These are phyloP conservation scores for Orchestes rusci DNA, from an alignment of 2,888 invertebrate species.

Conservation along the genomic window DNA sequence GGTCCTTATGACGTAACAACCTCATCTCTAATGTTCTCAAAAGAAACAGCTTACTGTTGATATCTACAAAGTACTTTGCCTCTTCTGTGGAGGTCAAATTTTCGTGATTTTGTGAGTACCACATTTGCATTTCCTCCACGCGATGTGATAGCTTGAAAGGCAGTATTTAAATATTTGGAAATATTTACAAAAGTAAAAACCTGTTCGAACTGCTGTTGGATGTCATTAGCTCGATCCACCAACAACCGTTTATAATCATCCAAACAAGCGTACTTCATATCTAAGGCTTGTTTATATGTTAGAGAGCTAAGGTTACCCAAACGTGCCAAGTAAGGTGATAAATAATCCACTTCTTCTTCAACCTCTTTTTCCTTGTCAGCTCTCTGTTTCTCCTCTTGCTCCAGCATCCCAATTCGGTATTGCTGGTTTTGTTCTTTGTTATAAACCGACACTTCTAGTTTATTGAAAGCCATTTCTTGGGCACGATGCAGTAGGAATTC, in stretches of 20 bases:
- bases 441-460: conserved; percentile 48
- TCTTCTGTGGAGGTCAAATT: conserved; percentile 54
- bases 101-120: conserved; percentile 54
- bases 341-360: conserved; percentile 55
- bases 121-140: conserved; percentile 50
- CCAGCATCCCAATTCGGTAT: conserved; percentile 45
- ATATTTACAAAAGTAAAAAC: conserved; percentile 31
- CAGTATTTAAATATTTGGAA: neutral
- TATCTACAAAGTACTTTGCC: conserved; percentile 48
- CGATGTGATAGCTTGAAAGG: conserved; percentile 45
- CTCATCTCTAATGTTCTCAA: conserved; percentile 56
- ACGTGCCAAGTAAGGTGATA: conserved; percentile 57
- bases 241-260: conserved; percentile 59
- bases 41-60: conserved; percentile 46
- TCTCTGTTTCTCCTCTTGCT: conserved; percentile 48
- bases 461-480: conserved; percentile 46
- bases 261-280: conserved; percentile 53
- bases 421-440: conserved; percentile 51
- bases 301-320: conserved; percentile 49
- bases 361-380: conserved; percentile 52
- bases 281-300: conserved; percentile 40
- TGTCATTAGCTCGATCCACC: conserved; percentile 54
- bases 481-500: conserved; percentile 45
- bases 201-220: conserved; percentile 60
- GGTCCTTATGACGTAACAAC: conserved; percentile 52